A percentile compares a stretch with the other conserved stretches of the same genome.
Conservation (phyloP, 2,888 invertebrate genomes). For the Bursaphelenchus okinawaensis region DNA sequence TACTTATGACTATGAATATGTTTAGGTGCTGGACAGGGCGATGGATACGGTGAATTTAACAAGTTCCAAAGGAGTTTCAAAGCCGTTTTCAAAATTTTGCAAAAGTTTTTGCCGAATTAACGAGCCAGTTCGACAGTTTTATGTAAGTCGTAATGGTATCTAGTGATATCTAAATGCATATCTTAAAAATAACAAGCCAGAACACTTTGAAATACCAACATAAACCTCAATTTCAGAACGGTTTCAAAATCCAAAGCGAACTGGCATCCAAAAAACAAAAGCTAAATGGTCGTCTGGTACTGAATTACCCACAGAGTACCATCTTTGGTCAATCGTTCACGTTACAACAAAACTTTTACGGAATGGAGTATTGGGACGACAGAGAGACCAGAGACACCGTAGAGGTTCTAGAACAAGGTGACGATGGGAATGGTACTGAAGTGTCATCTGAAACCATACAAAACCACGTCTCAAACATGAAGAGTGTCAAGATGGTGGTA, state of each 20-base stretch:
- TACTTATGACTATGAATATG: constrained; percentile 4
- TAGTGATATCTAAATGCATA: no score
- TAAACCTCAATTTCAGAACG: constrained; percentile 49
- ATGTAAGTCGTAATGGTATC: constrained; percentile 29
- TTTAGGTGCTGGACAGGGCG: constrained; percentile 38
- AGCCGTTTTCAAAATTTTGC: constrained; percentile 43
- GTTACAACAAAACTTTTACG: constrained; percentile 50
- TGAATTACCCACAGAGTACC: constrained; percentile 46
- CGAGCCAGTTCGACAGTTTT: constrained; percentile 47
- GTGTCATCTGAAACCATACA: constrained; percentile 13
- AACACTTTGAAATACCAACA: no score
- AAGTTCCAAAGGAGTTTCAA: constrained; percentile 16
- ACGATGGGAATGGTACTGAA: constrained; percentile 16
- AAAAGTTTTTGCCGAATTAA: constrained; percentile 41
- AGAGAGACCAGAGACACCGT: constrained; percentile 7
- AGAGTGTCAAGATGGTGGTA: constrained; percentile 46
- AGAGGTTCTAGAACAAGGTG: constrained; percentile 2
- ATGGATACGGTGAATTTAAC: constrained; percentile 35
- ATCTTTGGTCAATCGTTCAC: constrained; percentile 46
- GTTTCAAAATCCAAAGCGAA: constrained; percentile 41
- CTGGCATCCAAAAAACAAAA: constrained; percentile 22
- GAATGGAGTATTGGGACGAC: constrained; percentile 35
- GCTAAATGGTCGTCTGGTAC: constrained; percentile 34
- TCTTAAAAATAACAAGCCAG: no score
- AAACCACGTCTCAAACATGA: constrained; percentile 35